Evolutionary conservation across 2,797 vertebrate genomes (phyloP).

Genomic region (Labeo calbasu): DNA sequence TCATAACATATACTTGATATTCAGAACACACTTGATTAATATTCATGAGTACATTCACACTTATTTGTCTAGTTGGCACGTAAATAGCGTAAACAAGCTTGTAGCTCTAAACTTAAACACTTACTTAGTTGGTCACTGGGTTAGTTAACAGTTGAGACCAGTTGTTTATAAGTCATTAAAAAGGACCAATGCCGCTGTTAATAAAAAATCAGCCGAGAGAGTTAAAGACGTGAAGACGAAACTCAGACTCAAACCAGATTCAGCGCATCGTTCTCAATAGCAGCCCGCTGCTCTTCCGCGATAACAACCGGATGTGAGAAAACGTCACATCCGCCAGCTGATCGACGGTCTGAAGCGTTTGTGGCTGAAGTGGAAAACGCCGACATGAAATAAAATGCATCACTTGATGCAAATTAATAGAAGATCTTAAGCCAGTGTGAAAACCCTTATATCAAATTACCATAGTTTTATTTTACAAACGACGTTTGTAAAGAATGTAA

Average conservation of each 20-base stretch:
- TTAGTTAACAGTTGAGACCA: neutral
- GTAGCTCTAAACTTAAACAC: neutral
- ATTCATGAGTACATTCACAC: neutral
- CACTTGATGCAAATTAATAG: neutral
- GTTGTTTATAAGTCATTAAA: neutral
- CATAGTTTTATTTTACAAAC: too few species aligned
- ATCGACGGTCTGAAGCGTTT: neutral
- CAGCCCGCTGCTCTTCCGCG: conserved; percentile 31
- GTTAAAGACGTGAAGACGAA: conserved; percentile 36
- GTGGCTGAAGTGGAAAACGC: neutral
- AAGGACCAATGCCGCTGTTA: neutral
- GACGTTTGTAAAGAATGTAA: too few species aligned
- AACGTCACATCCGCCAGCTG: conserved; percentile 37
- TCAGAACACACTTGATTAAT: neutral
- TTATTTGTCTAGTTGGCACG: neutral
- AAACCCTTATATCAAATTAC: too few species aligned
- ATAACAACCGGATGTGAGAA: conserved; percentile 8
- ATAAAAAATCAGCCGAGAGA: neutral
- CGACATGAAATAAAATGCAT: neutral
- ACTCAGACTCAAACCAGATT: conserved; percentile 53
- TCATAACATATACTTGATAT: neutral
- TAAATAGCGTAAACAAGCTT: neutral
- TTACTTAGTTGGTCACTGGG: neutral
- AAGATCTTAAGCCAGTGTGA: too few species aligned
- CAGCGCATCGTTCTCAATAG: conserved; percentile 31